Percentiles rank a stretch among this genome's conserved stretches.
Conservation (phyloP, 2,797 vertebrate genomes). For the Pteronotus mesoamericanus region DNA sequence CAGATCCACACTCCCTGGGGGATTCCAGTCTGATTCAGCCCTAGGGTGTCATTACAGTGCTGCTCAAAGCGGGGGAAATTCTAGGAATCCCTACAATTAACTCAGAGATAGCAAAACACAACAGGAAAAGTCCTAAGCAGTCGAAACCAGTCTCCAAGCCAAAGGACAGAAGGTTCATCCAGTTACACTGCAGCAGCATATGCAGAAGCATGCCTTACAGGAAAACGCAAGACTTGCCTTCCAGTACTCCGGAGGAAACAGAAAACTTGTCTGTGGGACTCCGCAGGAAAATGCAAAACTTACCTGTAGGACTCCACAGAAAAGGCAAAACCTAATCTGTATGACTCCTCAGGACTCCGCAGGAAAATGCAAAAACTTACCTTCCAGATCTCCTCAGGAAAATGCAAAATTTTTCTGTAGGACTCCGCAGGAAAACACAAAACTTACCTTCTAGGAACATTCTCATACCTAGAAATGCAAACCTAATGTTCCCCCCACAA, state of each 20-base stretch:
- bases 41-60: neutral
- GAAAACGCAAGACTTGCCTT: neutral
- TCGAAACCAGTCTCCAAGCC: neutral
- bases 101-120: neutral
- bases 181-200: neutral
- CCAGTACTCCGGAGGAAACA: neutral
- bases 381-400: neutral
- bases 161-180: neutral
- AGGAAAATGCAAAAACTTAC: neutral
- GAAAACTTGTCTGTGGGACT: neutral
- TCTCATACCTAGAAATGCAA: neutral
- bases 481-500: neutral
- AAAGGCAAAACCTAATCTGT: neutral
- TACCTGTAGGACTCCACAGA: neutral
- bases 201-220: neutral
- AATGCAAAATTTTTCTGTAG: neutral
- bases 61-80: neutral
- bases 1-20: neutral
- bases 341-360: too few species aligned
- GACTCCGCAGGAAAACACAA: neutral
- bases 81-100: neutral
- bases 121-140: neutral
- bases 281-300: neutral
- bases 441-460: neutral
- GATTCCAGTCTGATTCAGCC: neutral